Evolutionary conservation across 1,140 invertebrate species (phyloP).

Genomic region (Sinonovacula constricta): DNA sequence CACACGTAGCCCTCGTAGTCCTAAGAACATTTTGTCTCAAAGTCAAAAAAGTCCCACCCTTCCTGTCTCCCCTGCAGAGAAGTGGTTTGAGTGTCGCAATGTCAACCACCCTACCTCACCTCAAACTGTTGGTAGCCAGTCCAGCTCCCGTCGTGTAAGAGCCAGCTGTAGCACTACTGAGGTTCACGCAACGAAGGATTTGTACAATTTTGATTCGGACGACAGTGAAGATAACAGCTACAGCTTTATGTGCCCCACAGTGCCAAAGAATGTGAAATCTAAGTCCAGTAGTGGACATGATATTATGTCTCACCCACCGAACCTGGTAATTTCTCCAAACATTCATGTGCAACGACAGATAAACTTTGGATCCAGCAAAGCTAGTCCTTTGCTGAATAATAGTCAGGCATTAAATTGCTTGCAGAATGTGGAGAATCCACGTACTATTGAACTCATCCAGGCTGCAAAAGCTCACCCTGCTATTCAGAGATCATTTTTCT

Average conservation of each 20-base stretch:
- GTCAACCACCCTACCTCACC: constrained; percentile 19
- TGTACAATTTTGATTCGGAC: constrained; percentile 52
- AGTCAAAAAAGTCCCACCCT: constrained; percentile 36
- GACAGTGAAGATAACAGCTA: constrained; percentile 52
- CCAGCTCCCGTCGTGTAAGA: neutral
- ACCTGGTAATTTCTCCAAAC: constrained; percentile 49
- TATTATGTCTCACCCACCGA: constrained; percentile 22
- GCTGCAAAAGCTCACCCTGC: constrained; percentile 10
- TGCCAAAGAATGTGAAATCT: constrained; percentile 40
- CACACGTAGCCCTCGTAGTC: constrained; percentile 37
- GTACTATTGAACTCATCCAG: constrained; percentile 26
- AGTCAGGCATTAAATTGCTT: constrained; percentile 46
- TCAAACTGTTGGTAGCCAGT: constrained; percentile 8
- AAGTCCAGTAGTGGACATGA: constrained; percentile 32
- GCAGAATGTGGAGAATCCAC: constrained; percentile 21
- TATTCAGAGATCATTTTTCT: constrained; percentile 72
- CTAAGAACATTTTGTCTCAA: constrained; percentile 38
- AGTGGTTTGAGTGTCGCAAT: constrained; percentile 38
- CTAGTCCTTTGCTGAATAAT: constrained; percentile 48
- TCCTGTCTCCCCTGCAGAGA: constrained; percentile 22
- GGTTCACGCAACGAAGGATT: constrained; percentile 37
- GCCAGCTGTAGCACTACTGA: constrained; percentile 9
- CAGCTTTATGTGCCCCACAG: constrained; percentile 45
- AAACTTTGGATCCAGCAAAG: constrained; percentile 26
- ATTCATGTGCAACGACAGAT: constrained; percentile 47